phyloP scores from a whole-genome alignment of 2,797 vertebrate species.

The Passerculus sandwichensis region DNA sequence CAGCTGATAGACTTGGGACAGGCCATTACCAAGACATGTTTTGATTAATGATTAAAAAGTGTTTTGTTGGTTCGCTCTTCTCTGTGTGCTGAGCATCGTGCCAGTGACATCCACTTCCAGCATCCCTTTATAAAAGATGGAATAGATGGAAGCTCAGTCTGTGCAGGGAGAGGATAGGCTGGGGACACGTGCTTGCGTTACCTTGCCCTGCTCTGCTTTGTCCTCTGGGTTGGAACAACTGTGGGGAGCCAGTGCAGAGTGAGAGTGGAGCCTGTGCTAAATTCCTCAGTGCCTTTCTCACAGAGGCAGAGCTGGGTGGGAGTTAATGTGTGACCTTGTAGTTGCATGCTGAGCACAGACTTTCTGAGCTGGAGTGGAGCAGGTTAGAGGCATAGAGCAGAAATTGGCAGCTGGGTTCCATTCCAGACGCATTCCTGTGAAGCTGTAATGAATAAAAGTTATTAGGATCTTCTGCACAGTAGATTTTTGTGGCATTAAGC shows the following conservation, averaged over 20 bases:
- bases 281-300: background rate
- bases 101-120: background rate
- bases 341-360: background rate
- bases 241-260: background rate
- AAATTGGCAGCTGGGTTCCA: background rate
- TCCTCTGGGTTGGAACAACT: background rate
- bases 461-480: background rate
- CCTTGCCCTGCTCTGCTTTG: background rate
- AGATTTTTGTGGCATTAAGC: background rate
- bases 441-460: background rate
- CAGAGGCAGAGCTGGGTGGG: background rate
- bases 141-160: background rate
- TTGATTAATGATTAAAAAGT: background rate
- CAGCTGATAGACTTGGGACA: background rate
- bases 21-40: background rate
- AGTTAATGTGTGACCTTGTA: background rate
- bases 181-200: background rate
- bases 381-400: background rate
- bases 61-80: background rate
- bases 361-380: background rate
- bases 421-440: background rate
- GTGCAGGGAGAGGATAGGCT: background rate
- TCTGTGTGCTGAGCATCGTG: background rate
- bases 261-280: background rate
- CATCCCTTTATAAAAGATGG: background rate